Evolutionary conservation across 2,888 invertebrate genomes (phyloP).

Genomic region (Zonitis immaculata): DNA sequence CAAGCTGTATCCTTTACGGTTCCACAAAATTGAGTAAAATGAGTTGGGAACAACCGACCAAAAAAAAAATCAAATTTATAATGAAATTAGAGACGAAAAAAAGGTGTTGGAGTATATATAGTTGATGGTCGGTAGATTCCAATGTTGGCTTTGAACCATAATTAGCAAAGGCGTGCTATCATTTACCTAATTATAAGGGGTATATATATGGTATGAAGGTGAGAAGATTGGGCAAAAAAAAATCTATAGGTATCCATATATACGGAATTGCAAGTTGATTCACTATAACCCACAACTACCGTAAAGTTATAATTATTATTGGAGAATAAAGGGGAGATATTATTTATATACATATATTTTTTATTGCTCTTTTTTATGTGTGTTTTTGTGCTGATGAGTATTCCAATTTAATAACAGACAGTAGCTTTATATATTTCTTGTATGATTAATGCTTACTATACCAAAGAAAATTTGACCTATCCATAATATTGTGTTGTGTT

Average conservation of each 20-base stretch:
- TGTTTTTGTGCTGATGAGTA: not conserved
- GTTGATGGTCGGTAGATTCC: slow-evolving; percentile 16
- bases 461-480: too few relatives aligned
- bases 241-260: too few relatives aligned
- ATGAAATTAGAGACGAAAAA: not conserved
- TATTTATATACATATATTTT: not conserved
- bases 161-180: slow-evolving; percentile 38
- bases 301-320: not conserved
- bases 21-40: slow-evolving; percentile 8
- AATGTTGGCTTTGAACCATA: slow-evolving; percentile 29
- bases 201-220: slow-evolving; percentile 19
- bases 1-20: slow-evolving; percentile 21
- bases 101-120: not conserved
- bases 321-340: not conserved
- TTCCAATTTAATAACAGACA: not conserved
- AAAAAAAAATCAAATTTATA: too few relatives aligned
- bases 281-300: slow-evolving; percentile 7
- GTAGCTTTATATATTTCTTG: not conserved
- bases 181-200: slow-evolving; percentile 39
- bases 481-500: too few relatives aligned
- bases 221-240: too few relatives aligned
- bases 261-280: slow-evolving; percentile 1
- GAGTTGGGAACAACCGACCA: not conserved
- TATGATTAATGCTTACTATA: not conserved
- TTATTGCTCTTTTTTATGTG: not conserved